Evolutionary conservation across 2,113 vertebrate genomes (phyloP).

Genomic region (Poeciliopsis turrubarensis): DNA sequence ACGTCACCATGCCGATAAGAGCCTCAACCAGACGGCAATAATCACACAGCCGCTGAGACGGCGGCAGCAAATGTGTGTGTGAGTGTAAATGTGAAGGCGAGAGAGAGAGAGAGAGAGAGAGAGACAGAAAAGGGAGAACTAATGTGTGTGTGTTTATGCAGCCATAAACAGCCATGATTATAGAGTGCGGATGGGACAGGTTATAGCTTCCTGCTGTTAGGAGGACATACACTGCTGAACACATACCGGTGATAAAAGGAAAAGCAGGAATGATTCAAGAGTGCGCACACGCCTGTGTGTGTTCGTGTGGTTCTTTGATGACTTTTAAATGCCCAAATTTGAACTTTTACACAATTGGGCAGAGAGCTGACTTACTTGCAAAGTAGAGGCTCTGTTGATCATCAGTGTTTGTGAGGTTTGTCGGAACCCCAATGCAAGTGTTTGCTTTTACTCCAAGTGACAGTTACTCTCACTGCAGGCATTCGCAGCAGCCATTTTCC

Average conservation of each 20-base stretch:
- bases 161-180: slow-evolving; percentile 70
- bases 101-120: neutral
- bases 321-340: neutral
- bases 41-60: slow-evolving; percentile 61
- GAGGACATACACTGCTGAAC: slow-evolving; percentile 12
- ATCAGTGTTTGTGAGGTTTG: neutral
- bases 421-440: slow-evolving; percentile 17
- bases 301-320: neutral
- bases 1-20: slow-evolving; percentile 66
- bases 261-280: neutral
- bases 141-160: slow-evolving; percentile 53
- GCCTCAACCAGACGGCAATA: slow-evolving; percentile 59
- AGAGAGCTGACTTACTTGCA: neutral
- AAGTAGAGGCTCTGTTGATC: neutral
- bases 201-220: slow-evolving; percentile 59
- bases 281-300: too few species aligned
- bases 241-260: slow-evolving; percentile 12
- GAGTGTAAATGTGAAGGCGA: slow-evolving; percentile 18
- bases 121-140: slow-evolving; percentile 17
- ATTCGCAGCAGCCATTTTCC: slow-evolving; percentile 19
- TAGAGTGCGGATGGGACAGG: slow-evolving; percentile 54
- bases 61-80: slow-evolving; percentile 60
- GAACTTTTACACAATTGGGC: neutral
- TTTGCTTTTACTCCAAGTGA: slow-evolving; percentile 28
- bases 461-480: slow-evolving; percentile 29